Base-by-base conservation (phyloP, 2,888 invertebrate genomes). In the Lasioglossum lativentre region DNA sequence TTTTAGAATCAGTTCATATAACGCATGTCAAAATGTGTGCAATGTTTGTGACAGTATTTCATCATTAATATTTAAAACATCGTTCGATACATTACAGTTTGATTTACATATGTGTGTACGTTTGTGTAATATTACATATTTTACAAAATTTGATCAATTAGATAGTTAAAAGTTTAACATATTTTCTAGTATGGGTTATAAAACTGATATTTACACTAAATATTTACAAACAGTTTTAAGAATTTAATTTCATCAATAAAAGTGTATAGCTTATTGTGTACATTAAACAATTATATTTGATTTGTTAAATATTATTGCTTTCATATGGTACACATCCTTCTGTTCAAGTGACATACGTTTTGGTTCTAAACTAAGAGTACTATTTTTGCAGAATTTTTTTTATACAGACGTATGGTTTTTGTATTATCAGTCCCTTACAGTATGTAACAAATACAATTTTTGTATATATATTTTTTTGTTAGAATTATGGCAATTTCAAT, bases 401-500 rank as follows among this genome's bases (percentile, higher is more conserved):
- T 63, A 23, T 23, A 23, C 34, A 4, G 10, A 52, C 19, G 16
- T 63, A 38, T 5, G 8, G 4, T 19, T 73, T 38, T 71, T 52
- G 16, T 23, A 12, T 23, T 68, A 23, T 38, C 12, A 38, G 12
- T 68, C 19, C 23, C 8, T 40, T 38, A 68, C 4, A 23, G 38
- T 63, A 63, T 19, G 30, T 30, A 30, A 30, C 6, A 14, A 38
- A 66, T 34, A 66, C 5, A 63, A 16, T 27, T 63, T 14, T 63
- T 63, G 27, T 63, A 30, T 63, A 2, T 16, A 56, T 12, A 27
- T n/a, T n/a, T n/a, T 73, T 52, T 71, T 68, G 27, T 70, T 23
- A 75, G 40, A 83, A 86, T 76, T n/a, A 98, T 98, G 98, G 98
- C 98, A 96, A 97, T 98, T 95, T 97, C 97, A 94, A 97, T 98